Base-by-base conservation (phyloP, 2,113 vertebrate species). In the Mirza zaza region DNA sequence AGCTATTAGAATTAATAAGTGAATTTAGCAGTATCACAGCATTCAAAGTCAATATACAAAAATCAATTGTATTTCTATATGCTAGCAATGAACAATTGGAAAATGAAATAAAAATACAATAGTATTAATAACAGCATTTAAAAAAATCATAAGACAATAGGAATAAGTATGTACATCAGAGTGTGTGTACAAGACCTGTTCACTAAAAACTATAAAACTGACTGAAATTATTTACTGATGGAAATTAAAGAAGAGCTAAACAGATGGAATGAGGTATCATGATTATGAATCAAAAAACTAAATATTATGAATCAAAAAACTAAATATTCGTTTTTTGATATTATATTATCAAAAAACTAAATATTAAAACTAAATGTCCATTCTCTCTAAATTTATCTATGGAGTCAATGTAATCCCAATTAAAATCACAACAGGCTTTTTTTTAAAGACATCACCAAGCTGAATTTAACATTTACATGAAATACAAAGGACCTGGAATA, bases 31-130 rank as follows among this genome's bases (percentile, higher is more conserved):
- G 65, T 79, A 27, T 52, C 48, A 87, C 12, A 91, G n/a, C 4
- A 55, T 55, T 55, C 52, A 83, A 93, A 18, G 55, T 29, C 39
- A 77, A 23, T 57, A 86, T n/a, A 92, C 6, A 96, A 85, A 39
- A 63, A 81, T 76, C 32, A 57, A 68, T 34, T 59, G 25, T 29
- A 75, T 70, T 86, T 81, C 29, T 80, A 84, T 52, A 65, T 83
- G 36, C 42, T 68, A 91, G 55, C 23, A 87, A 52, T 63, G 82
- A 91, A 89, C 3, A 90, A 32, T 9, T 57, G 13, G 32, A 82
- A 93, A 65, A 68, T 75, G 34, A 90, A 83, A 94, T 92, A 59
- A 71, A 97, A 90, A 79, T 77, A 57, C 0, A 87, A 50, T 57
- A 42, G 75, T 11, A 84, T 61, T 90, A 86, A 92, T 3, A 86